These are phyloP conservation scores for Narcine bancroftii DNA, from an alignment of 2,113 vertebrate species.

Conservation along the genomic window DNA sequence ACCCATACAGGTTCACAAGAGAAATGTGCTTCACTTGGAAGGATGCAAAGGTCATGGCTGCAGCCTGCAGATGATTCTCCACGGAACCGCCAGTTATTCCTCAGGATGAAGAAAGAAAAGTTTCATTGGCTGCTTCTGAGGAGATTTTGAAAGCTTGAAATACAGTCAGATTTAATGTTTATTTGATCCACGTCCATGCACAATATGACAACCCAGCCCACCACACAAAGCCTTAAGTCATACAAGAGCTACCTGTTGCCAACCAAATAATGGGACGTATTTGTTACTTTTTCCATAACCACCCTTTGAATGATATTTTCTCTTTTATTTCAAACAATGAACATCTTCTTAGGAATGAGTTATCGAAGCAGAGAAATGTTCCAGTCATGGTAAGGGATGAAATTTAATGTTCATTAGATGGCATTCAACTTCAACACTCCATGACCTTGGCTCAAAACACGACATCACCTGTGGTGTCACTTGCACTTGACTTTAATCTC, in stretches of 20 bases:
- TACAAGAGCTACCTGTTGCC: background rate
- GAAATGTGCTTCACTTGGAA: too few relatives aligned
- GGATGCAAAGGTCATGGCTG: too few relatives aligned
- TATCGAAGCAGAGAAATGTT: background rate
- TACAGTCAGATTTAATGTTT: background rate
- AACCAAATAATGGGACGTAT: background rate
- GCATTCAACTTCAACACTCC: background rate
- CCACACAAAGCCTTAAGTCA: background rate
- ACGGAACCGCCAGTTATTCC: too few relatives aligned
- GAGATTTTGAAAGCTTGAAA: too few relatives aligned
- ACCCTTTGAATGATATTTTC: background rate
- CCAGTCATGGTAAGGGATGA: background rate
- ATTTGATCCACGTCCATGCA: background rate
- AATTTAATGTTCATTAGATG: background rate
- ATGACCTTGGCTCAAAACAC: background rate
- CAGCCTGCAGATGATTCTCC: too few relatives aligned
- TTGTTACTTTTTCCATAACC: background rate
- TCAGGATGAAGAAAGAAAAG: too few relatives aligned
- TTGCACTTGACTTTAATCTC: background rate
- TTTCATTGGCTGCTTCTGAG: too few relatives aligned
- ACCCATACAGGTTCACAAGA: too few relatives aligned
- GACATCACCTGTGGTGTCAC: background rate
- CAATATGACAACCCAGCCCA: background rate
- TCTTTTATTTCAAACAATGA: background rate
- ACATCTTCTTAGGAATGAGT: background rate